phyloP scores from a whole-genome alignment of 2,797 vertebrate species.

The Phalloptychus januarius region DNA sequence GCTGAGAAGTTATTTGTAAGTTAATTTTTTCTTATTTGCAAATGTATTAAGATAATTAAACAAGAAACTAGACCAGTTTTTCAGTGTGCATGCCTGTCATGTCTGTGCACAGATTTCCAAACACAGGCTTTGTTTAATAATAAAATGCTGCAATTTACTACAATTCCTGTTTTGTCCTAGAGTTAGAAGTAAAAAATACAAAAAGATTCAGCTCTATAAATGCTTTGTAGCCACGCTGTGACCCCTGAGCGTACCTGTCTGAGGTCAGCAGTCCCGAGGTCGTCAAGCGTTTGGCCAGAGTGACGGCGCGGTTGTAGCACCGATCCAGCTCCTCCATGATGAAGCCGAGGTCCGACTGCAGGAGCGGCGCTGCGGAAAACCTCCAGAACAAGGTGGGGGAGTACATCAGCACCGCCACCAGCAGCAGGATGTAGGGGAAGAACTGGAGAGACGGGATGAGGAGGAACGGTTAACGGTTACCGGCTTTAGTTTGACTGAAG shows the following conservation, averaged over 20 bases:
- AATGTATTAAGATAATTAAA: too few species aligned
- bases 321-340: slow-evolving; percentile 96
- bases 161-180: not conserved
- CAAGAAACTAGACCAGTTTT: too few species aligned
- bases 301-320: slow-evolving; percentile 91
- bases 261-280: slow-evolving; percentile 33
- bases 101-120: not conserved
- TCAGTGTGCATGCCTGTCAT: not conserved
- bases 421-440: slow-evolving; percentile 93
- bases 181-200: not conserved
- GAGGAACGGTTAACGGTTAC: not conserved
- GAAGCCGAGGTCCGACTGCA: slow-evolving; percentile 92
- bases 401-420: slow-evolving; percentile 90
- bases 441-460: slow-evolving; percentile 77
- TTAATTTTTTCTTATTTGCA: too few species aligned
- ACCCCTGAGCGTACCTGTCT: slow-evolving; percentile 54
- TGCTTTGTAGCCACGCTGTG: not conserved
- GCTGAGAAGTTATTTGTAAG: too few species aligned
- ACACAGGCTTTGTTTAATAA: not conserved
- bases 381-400: slow-evolving; percentile 90
- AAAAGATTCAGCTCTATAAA: not conserved
- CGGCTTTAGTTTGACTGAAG: not conserved
- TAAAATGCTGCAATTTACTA: not conserved
- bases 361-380: slow-evolving; percentile 86
- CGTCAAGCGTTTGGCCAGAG: slow-evolving; percentile 83